A percentile compares a stretch with the other conserved stretches of the same genome.
These are phyloP conservation scores for Drosophila miranda DNA, from an alignment of 1,140 invertebrate genomes.

Conservation along the genomic window DNA sequence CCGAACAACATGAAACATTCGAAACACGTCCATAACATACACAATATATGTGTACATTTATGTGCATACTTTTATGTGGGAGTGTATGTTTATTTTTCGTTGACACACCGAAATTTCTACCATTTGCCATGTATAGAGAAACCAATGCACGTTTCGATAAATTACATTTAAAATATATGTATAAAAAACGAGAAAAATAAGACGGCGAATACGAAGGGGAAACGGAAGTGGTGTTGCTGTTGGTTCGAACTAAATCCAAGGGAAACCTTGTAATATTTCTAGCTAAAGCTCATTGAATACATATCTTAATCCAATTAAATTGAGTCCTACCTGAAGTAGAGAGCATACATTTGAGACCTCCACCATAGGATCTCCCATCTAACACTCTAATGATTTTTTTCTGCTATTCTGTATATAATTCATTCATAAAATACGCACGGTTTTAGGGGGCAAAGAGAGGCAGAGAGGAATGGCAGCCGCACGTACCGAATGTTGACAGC, in stretches of 20 bases:
- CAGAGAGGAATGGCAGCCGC: slow-evolving; percentile 14
- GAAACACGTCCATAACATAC: slow-evolving; percentile 60
- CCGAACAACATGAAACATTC: slow-evolving; percentile 40
- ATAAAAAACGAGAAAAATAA: slow-evolving; percentile 14
- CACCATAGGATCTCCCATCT: neutral
- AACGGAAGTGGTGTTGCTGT: neutral
- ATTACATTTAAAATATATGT: slow-evolving; percentile 57
- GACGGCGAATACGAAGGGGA: neutral
- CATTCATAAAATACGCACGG: slow-evolving; percentile 66
- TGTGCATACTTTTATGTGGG: slow-evolving; percentile 1
- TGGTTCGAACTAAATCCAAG: too few species aligned
- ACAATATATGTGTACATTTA: slow-evolving; percentile 9
- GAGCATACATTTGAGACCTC: neutral
- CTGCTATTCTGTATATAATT: slow-evolving; percentile 44
- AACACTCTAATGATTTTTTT: slow-evolving; percentile 54
- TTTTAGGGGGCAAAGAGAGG: neutral
- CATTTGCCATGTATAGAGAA: slow-evolving; percentile 29
- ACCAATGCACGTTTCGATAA: slow-evolving; percentile 62
- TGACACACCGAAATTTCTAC: slow-evolving; percentile 47
- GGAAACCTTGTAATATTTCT: neutral
- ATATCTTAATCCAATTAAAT: too few species aligned
- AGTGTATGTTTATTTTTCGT: slow-evolving; percentile 40
- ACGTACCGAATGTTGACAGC: slow-evolving; percentile 58
- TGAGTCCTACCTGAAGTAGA: too few species aligned
- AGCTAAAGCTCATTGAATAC: too few species aligned